Conservation (phyloP, 1,140 invertebrate genomes). For the Homarus americanus region DNA sequence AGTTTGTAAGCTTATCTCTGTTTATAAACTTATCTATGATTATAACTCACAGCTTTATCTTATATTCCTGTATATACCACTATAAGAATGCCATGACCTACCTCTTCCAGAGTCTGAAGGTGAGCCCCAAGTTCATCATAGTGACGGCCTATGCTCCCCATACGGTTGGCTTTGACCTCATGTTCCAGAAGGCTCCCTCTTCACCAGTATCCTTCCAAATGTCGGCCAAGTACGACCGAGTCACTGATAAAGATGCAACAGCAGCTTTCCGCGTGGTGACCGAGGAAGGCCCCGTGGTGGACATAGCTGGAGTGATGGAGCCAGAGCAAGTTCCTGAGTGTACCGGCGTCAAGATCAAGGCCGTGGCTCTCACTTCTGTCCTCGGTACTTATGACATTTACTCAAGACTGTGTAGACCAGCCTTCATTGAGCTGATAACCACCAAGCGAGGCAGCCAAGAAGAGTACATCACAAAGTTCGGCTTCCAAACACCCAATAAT, state of each 20-base stretch:
- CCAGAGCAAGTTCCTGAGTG: slow-evolving; percentile 12
- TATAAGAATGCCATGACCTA: too few species aligned
- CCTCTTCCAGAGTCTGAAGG: slow-evolving; percentile 30
- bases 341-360: slow-evolving; percentile 20
- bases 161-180: slow-evolving; percentile 31
- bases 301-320: slow-evolving; percentile 16
- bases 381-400: slow-evolving; percentile 27
- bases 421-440: slow-evolving; percentile 11
- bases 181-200: slow-evolving; percentile 45
- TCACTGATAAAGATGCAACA: neutral
- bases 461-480: slow-evolving; percentile 22
- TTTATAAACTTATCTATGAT: neutral
- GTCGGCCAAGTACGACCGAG: slow-evolving; percentile 28
- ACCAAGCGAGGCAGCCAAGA: neutral
- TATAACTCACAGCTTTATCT: neutral
- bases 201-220: slow-evolving; percentile 29
- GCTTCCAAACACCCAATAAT: slow-evolving; percentile 13
- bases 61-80: too few species aligned
- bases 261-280: slow-evolving; percentile 13
- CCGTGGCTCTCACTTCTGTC: neutral
- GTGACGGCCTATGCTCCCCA: slow-evolving; percentile 1
- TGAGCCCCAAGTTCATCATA: slow-evolving; percentile 20
- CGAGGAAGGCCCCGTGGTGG: slow-evolving; percentile 7
- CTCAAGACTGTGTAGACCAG: slow-evolving; percentile 33
- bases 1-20: neutral